Percentiles rank a stretch among this genome's conserved stretches.
Evolutionary conservation across 2,888 invertebrate species (phyloP).

Genomic region (Agriotes lineatus): DNA sequence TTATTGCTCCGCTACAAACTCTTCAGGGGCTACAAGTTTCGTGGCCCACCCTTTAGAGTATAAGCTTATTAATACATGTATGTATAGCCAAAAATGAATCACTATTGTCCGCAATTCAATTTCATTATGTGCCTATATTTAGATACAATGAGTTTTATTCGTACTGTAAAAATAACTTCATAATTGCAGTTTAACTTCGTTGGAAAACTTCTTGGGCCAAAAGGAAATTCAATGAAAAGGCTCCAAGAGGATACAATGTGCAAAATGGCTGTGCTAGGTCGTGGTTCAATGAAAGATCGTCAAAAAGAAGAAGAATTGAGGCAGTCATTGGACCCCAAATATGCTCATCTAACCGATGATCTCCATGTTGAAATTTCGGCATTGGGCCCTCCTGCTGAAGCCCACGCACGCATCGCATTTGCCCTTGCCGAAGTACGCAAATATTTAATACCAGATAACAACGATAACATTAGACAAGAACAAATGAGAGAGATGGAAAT

Average conservation of each 20-base stretch:
- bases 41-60: too few relatives aligned
- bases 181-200: slow-evolving; percentile 93
- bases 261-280: slow-evolving; percentile 93
- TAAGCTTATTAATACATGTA: too few relatives aligned
- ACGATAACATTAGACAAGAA: slow-evolving; percentile 86
- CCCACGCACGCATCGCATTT: slow-evolving; percentile 87
- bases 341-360: slow-evolving; percentile 88
- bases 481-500: slow-evolving; percentile 86
- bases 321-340: slow-evolving; percentile 87
- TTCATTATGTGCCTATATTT: too few relatives aligned
- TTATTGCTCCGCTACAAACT: too few relatives aligned
- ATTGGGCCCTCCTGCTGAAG: slow-evolving; percentile 87
- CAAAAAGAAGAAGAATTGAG: slow-evolving; percentile 84
- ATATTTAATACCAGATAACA: slow-evolving; percentile 81
- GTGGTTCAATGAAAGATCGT: slow-evolving; percentile 93
- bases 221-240: slow-evolving; percentile 92
- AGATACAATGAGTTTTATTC: background rate
- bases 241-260: slow-evolving; percentile 95
- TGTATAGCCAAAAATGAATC: too few relatives aligned
- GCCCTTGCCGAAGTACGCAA: slow-evolving; percentile 86
- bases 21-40: too few relatives aligned
- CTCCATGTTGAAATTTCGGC: slow-evolving; percentile 91
- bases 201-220: slow-evolving; percentile 92
- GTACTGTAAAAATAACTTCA: too few relatives aligned
- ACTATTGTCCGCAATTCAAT: too few relatives aligned